Base-by-base conservation (phyloP, 1,140 invertebrate genomes). In the Battus philenor region DNA sequence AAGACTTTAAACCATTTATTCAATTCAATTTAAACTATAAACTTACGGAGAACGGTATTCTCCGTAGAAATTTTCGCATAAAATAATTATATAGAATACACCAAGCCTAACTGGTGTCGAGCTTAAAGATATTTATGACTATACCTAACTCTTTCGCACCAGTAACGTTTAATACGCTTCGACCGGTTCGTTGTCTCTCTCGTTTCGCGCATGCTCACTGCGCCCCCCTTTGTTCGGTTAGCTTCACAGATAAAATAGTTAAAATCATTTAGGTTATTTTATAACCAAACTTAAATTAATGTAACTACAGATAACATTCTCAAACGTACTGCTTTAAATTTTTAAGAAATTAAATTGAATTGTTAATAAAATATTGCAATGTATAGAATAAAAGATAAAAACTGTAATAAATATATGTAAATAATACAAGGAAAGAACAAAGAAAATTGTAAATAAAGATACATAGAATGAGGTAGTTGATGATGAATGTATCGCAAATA, bases 121-220 rank as follows among this genome's bases (percentile, higher is more conserved):
- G 16, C 18, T n/a, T 17, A 36, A 36, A 36, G 44, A 60, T 57
- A 60, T 64, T 60, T 57, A 64, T 57, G 47, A 38, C 48, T 50
- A 36, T 41, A 32, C 10, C 53, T 20, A 17, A 60, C 57, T 22
- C 44, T 20, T 7, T 55, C 48, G 5, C 22, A 29, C 57, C 2
- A 16, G 13, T 2, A 6, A 3, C 5, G 8, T 10, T 1, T 11
- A 9, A 52, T 50, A 11, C 13, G 38, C 41, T 60, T 59, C 57
- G 57, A 57, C 61, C 54, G 50, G 26, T 33, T 10, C 18, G 20
- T 45, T 34, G 36, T 60, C 61, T 50, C 61, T 6, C 7, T 64
- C 51, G 11, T 3, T 8, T n/a, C 26, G 30, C 54, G 61, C 61
- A 57, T 52, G 61, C 61, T 57, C 26, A 7, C 1, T 47, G 2